These are phyloP conservation scores for Fabriciana adippe DNA, from an alignment of 2,888 invertebrate species.

Conservation along the genomic window DNA sequence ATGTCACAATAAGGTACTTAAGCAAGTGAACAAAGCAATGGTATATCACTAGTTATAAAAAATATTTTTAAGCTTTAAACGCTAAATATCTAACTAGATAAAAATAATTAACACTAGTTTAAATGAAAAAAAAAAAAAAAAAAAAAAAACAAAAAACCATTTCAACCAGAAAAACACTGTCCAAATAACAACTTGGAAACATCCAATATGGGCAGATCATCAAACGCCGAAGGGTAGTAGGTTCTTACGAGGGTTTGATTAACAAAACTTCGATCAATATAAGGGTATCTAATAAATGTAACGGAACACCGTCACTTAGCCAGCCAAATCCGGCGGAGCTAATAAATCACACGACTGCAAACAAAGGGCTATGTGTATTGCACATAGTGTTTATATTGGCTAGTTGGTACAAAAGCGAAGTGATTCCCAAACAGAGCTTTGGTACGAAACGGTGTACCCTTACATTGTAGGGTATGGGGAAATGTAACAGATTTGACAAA, in stretches of 20 bases:
- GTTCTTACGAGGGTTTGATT: conserved; percentile 50
- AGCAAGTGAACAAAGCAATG: too few relatives aligned
- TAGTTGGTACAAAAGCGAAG: conserved; percentile 68
- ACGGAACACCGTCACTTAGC: conserved; percentile 63
- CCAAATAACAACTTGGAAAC: not conserved
- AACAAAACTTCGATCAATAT: conserved; percentile 49
- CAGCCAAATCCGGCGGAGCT: conserved; percentile 78
- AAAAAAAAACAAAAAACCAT: too few relatives aligned
- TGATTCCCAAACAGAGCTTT: conserved; percentile 61
- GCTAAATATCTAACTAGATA: too few relatives aligned
- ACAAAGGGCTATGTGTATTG: conserved; percentile 71
- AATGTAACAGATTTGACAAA: not conserved
- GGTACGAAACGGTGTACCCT: conserved; percentile 16
- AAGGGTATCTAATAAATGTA: conserved; percentile 66
- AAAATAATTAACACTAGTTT: too few relatives aligned
- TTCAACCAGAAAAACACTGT: too few relatives aligned
- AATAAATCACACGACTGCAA: conserved; percentile 82
- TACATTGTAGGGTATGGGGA: not conserved
- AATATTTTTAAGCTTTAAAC: too few relatives aligned
- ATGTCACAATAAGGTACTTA: too few relatives aligned
- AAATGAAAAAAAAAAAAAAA: too few relatives aligned
- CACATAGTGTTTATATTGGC: conserved; percentile 40
- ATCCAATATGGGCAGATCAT: conserved; percentile 15
- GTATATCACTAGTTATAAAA: too few relatives aligned
- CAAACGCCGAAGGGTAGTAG: conserved; percentile 34